phyloP scores from a whole-genome alignment of 1,140 invertebrate species.

The Rhizoglyphus robini region DNA sequence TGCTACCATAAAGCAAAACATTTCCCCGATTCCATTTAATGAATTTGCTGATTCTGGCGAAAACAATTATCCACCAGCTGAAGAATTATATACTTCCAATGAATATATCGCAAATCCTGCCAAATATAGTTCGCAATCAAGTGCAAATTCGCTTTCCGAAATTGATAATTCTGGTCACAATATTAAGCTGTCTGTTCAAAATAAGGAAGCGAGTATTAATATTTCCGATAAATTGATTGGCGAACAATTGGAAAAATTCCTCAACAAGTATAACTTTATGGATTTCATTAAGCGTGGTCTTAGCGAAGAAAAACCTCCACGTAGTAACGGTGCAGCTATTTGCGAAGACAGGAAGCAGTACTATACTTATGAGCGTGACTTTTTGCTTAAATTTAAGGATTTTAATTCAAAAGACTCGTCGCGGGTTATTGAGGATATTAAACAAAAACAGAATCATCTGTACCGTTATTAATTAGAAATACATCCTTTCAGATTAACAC shows the following conservation, averaged over 20 bases:
- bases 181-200: not conserved
- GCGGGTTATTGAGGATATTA: conserved; percentile 1
- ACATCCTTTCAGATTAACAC: too few species aligned
- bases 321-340: not conserved
- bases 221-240: not conserved
- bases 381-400: not conserved
- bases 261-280: conserved; percentile 1
- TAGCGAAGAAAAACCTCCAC: not conserved
- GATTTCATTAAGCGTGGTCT: not conserved
- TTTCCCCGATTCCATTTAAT: conserved; percentile 52
- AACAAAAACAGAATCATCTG: not conserved
- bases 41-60: not conserved
- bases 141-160: not conserved
- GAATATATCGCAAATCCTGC: not conserved
- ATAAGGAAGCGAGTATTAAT: not conserved
- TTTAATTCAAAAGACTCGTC: not conserved
- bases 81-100: too few species aligned
- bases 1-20: conserved; percentile 78
- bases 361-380: conserved; percentile 4
- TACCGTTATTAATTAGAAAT: too few species aligned
- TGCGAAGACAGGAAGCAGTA: not conserved
- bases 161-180: not conserved
- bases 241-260: not conserved
- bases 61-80: not conserved
- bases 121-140: not conserved